phyloP scores from a whole-genome alignment of 2,888 invertebrate genomes.

The Eudemis profundana region DNA sequence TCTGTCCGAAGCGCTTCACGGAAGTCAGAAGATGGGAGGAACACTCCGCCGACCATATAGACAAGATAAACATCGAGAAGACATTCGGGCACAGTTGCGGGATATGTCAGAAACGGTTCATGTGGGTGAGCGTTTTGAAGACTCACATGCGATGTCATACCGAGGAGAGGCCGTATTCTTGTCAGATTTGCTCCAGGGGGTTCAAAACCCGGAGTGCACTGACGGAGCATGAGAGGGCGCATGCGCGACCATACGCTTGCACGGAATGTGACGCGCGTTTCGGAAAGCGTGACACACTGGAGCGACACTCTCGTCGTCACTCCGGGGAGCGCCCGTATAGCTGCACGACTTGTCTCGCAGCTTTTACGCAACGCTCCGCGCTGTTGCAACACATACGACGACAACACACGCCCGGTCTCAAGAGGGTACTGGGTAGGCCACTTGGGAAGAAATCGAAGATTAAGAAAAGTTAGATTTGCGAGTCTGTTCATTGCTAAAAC shows the following conservation, averaged over 20 bases:
- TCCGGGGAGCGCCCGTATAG: slow-evolving; percentile 5
- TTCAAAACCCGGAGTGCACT: not conserved
- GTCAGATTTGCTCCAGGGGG: not conserved
- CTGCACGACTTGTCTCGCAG: not conserved
- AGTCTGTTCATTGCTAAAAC: too few species aligned
- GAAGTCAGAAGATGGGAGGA: slow-evolving; percentile 9
- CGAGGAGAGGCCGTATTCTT: slow-evolving; percentile 11
- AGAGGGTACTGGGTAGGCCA: too few species aligned
- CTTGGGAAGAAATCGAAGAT: too few species aligned
- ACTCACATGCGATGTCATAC: slow-evolving; percentile 16
- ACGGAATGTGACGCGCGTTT: slow-evolving; percentile 1
- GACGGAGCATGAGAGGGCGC: slow-evolving; percentile 6
- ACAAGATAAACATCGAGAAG: not conserved
- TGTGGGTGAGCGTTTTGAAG: slow-evolving; percentile 2
- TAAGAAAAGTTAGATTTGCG: not conserved
- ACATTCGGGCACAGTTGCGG: not conserved
- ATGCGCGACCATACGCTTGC: slow-evolving; percentile 1
- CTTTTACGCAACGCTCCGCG: slow-evolving; percentile 7
- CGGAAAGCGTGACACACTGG: slow-evolving; percentile 2
- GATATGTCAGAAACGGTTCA: slow-evolving; percentile 6
- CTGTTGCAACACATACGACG: not conserved
- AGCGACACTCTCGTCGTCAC: slow-evolving; percentile 5
- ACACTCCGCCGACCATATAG: slow-evolving; percentile 14
- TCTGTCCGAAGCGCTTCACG: slow-evolving; percentile 1
- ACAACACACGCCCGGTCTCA: not conserved